These are phyloP conservation scores for Drosophila tripunctata DNA, from an alignment of 2,888 invertebrate genomes.

Conservation along the genomic window DNA sequence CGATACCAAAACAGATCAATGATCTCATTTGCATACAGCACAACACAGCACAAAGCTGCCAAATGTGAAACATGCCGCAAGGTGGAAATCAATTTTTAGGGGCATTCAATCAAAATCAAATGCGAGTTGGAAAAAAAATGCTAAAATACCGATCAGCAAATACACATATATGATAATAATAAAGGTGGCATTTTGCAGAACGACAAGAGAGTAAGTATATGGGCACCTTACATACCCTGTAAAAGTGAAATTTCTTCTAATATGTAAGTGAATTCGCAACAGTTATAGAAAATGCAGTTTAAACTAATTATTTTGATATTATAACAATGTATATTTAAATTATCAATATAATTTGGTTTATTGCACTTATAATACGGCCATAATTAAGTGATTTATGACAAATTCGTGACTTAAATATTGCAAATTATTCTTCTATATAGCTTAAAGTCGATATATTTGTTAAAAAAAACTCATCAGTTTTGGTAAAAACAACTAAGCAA, in stretches of 20 bases:
- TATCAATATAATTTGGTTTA: too few species aligned
- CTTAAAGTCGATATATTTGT: too few species aligned
- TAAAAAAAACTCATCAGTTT: too few species aligned
- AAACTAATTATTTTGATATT: too few species aligned
- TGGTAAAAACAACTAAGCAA: too few species aligned
- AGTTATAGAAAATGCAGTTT: not conserved
- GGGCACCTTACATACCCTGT: constrained; percentile 16
- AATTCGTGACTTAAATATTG: too few species aligned
- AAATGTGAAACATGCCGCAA: constrained; percentile 79
- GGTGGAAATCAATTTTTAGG: constrained; percentile 77
- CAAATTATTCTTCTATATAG: too few species aligned
- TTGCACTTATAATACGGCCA: too few species aligned
- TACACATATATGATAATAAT: constrained; percentile 20
- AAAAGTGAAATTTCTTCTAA: not conserved
- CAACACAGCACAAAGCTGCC: constrained; percentile 66
- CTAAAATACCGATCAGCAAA: constrained; percentile 15
- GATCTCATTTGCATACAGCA: constrained; percentile 78
- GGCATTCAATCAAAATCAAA: constrained; percentile 77
- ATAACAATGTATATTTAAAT: too few species aligned
- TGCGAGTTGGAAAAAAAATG: constrained; percentile 37
- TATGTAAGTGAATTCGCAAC: not conserved
- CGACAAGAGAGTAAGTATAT: constrained; percentile 12
- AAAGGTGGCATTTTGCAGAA: constrained; percentile 52
- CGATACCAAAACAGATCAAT: constrained; percentile 81
- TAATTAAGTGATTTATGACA: too few species aligned